A percentile compares a stretch with the other conserved stretches of the same genome.
Evolutionary conservation across 2,888 invertebrate genomes (phyloP).

Genomic region (Philonicus albiceps): DNA sequence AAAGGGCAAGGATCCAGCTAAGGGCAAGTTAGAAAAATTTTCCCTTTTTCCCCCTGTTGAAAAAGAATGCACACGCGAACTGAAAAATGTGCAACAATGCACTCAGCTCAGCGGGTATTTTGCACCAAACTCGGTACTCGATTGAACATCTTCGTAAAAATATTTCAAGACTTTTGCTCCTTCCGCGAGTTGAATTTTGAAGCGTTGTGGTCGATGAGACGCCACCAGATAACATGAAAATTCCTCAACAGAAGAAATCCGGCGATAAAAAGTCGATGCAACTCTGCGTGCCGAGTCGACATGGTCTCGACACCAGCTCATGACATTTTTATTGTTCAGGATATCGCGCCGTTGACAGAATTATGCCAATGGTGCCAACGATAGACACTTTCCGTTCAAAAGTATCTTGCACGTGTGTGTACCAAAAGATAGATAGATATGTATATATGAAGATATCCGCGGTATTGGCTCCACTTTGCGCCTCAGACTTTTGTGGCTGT

Average conservation of each 20-base stretch:
- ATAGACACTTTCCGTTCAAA: constrained; percentile 41
- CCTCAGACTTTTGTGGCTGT: neutral
- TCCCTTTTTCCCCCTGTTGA: neutral
- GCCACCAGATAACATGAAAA: neutral
- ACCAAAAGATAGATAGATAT: neutral
- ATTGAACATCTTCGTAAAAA: neutral
- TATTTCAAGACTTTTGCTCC: neutral
- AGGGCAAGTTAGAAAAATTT: neutral
- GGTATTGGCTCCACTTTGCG: neutral
- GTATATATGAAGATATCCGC: neutral
- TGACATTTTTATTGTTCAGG: constrained; percentile 37
- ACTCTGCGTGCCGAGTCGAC: neutral
- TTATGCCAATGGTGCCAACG: constrained; percentile 35
- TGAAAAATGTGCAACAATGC: constrained; percentile 39
- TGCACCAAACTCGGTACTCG: neutral
- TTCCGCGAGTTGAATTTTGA: neutral
- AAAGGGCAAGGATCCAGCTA: neutral
- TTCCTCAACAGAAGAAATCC: neutral
- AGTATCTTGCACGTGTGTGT: constrained; percentile 8
- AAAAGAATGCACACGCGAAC: neutral
- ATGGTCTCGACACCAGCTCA: constrained; percentile 1
- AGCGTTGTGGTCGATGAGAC: neutral
- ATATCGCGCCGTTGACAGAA: constrained; percentile 40
- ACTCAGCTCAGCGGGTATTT: neutral
- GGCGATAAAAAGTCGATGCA: constrained; percentile 1